Conservation (phyloP, 1,140 invertebrate genomes). For the Camponotus pennsylvanicus region DNA sequence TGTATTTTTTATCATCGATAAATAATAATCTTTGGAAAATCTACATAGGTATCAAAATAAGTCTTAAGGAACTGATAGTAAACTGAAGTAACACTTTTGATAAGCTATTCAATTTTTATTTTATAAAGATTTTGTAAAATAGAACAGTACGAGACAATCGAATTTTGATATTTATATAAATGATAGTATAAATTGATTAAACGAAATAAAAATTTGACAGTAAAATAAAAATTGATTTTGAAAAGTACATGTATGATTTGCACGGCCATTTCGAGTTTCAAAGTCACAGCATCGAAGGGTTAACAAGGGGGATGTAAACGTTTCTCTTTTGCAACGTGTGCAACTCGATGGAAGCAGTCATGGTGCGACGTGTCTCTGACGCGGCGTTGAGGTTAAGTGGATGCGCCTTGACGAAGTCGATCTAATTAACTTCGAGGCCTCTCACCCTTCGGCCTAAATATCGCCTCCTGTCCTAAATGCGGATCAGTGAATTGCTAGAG, state of each 20-base stretch:
- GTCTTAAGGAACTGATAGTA: not conserved
- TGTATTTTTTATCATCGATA: not conserved
- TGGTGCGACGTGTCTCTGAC: conserved; percentile 54
- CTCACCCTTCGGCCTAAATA: conserved; percentile 70
- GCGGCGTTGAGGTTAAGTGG: conserved; percentile 67
- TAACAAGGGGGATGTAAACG: not conserved
- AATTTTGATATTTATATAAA: not conserved
- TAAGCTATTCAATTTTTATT: not conserved
- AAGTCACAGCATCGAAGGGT: not conserved
- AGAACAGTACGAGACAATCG: not conserved
- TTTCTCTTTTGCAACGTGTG: conserved; percentile 16
- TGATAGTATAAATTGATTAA: not conserved
- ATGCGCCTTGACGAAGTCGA: conserved; percentile 72
- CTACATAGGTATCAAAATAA: not conserved
- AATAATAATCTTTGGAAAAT: not conserved
- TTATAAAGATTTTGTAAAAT: conserved; percentile 8
- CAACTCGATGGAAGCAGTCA: conserved; percentile 40
- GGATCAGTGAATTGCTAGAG: conserved; percentile 67
- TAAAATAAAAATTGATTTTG: not conserved
- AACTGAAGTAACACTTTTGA: not conserved
- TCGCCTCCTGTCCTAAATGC: conserved; percentile 69
- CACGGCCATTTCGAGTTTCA: not conserved
- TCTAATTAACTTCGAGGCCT: conserved; percentile 76
- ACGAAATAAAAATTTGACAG: not conserved
- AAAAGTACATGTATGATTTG: not conserved